Base-by-base conservation (phyloP, 2,888 invertebrate genomes). In the Camptogramma bilineatum region DNA sequence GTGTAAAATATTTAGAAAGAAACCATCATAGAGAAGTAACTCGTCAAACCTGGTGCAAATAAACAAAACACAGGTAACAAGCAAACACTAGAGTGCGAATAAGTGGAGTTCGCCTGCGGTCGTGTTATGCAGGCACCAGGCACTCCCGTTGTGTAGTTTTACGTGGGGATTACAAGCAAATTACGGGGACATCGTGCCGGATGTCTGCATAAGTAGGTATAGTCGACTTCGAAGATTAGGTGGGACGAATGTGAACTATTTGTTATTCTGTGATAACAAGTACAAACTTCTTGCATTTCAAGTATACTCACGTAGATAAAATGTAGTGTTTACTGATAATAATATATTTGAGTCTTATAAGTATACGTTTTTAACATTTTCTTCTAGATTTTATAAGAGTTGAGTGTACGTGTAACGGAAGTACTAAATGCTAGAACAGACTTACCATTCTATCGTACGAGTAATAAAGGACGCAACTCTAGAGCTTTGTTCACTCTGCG, bases 81-180 rank as follows among this genome's bases (percentile, higher is more conserved):
- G n/a, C 9, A 44, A 2, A 17, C 44, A 44, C 44, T 44, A 7
- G 44, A 44, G 44, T 44, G 44, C 44, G 48, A 21, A 48, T 31
- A 31, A 51, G 50, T 24, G 24, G 24, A 28, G 50, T 31, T 44
- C 16, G 10, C n/a, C 16, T 44, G 17, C 39, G 53, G 9, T 44
- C 53, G 17, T 42, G 52, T 53, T 53, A 53, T 44, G 44, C 44
- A 44, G 44, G 53, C 53, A 44, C 17, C 44, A 44, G 44, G 53
- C 53, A 44, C 10, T 24, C 16, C 17, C 31, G 19, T 16, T 54
- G 44, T 21, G 9, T 42, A 21, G 42, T 44, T 54, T 44, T 44
- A 54, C 44, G 21, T 24, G 21, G n/a, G 42, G 53, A 54, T 54
- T 54, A 54, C 44, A 24, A 19, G 44, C 44, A 44, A 54, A 47